Percentiles rank a stretch among this genome's conserved stretches.
Conservation (phyloP, 1,140 invertebrate genomes). For the Drosophila mayri region DNA sequence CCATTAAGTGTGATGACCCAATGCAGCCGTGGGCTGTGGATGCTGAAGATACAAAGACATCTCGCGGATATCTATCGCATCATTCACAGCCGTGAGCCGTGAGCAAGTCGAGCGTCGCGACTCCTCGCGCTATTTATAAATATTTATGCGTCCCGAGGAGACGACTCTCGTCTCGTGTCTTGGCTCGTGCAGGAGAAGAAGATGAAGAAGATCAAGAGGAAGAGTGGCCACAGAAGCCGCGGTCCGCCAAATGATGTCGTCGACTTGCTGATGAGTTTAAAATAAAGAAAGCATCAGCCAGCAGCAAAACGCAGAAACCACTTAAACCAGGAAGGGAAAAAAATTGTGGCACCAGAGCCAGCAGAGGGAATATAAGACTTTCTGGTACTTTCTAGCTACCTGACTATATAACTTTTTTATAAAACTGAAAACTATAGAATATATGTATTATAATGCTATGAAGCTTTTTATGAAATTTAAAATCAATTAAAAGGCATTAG, state of each 20-base stretch:
- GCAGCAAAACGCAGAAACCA: conserved; percentile 48
- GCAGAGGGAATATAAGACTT: background rate
- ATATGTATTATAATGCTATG: background rate
- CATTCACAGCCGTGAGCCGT: conserved; percentile 48
- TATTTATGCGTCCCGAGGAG: conserved; percentile 66
- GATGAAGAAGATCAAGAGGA: conserved; percentile 1
- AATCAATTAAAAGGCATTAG: background rate
- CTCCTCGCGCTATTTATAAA: conserved; percentile 72
- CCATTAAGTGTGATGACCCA: conserved; percentile 16
- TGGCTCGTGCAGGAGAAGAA: conserved; percentile 10
- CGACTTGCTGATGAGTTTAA: conserved; percentile 76
- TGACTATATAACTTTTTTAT: background rate
- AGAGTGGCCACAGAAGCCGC: conserved; percentile 23
- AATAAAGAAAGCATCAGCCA: conserved; percentile 65
- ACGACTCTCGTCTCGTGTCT: conserved; percentile 9
- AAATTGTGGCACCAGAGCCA: conserved; percentile 12
- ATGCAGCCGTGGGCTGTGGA: conserved; percentile 2
- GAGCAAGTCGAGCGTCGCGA: conserved; percentile 23
- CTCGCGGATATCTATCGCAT: conserved; percentile 55
- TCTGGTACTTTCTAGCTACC: background rate
- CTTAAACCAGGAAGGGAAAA: conserved; percentile 49
- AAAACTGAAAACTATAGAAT: background rate
- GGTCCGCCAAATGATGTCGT: conserved; percentile 76
- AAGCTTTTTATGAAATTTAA: background rate
- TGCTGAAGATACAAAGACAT: conserved; percentile 22